Evolutionary conservation across 2,797 vertebrate genomes (phyloP).

Genomic region (Hypotaenidia okinawae): DNA sequence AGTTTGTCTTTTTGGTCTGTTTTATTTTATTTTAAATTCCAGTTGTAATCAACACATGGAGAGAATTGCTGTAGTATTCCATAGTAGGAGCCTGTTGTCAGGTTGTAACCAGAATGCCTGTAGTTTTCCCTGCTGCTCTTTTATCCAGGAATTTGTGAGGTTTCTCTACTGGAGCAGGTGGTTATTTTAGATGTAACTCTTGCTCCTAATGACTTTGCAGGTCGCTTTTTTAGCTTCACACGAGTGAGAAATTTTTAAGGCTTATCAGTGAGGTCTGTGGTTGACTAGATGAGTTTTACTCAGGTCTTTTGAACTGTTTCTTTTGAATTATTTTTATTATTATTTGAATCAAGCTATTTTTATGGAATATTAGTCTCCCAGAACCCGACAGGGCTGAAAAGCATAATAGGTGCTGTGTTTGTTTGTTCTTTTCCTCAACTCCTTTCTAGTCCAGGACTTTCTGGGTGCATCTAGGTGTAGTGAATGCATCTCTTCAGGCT

Average conservation of each 20-base stretch:
- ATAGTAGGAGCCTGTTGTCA: background rate
- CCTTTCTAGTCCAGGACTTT: background rate
- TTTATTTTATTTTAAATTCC: background rate
- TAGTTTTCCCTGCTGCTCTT: background rate
- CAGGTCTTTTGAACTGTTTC: background rate
- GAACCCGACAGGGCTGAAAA: background rate
- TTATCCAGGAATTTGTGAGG: background rate
- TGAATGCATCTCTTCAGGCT: background rate
- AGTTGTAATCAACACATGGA: background rate
- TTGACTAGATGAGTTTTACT: background rate
- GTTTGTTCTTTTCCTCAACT: background rate
- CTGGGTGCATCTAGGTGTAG: background rate
- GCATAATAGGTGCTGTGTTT: background rate
- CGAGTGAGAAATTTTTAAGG: slow-evolving; percentile 10
- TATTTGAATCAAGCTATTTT: background rate
- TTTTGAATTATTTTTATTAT: background rate
- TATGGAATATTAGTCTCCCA: background rate
- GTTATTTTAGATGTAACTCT: background rate
- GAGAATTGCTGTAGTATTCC: background rate
- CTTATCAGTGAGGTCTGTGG: background rate
- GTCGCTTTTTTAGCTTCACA: background rate
- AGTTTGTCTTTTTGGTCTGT: background rate
- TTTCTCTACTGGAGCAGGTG: background rate
- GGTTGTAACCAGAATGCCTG: background rate
- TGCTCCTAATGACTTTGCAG: background rate